Evolutionary conservation across 2,888 invertebrate genomes (phyloP), one percentile per base, ranked within the genome.

Genomic region (Villa cingulata): DNA sequence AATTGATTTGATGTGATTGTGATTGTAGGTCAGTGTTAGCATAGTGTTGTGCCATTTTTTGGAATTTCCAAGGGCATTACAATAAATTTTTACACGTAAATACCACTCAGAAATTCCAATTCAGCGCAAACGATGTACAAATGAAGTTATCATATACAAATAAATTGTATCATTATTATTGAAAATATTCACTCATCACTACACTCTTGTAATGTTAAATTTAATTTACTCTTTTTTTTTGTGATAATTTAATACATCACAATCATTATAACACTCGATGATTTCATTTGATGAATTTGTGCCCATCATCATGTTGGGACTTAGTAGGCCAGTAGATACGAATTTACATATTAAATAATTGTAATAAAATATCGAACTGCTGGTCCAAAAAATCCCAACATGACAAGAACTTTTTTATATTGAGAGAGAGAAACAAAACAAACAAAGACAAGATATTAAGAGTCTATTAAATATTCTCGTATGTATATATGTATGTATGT

Each of bases 301-400:
- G 56, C 58, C 57, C 59, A 60, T 63, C 64, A 60, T 63, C 64
- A 63, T 64, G 67, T 68, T 68, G 66, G 67, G 68, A 68, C 67
- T 68, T 68, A 66, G 66, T 67, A 68, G 68, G 68, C 68, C 67
- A 68, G 67, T 68, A 68, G 67, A 62, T 43, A 49, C 43, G 48
- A 48, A 48, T 48, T 15, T 18, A 40, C 27, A 29, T n/a, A n/a
- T 37, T 37, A 48, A 48, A n/a, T n/a, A 17, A 19, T 43, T 37
- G 19, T 20, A 44, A 48, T 37, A 43, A 36, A 45, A 45, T 34
- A 46, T 57, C 58, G 60, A 62, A 64, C 68, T 68, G 63, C 68
- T 68, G 68, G 65, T 66, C 68, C 66, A 68, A 66, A 65, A 68
- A 68, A 68, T 68, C 68, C 68, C 68, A 65, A 41, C 52, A 44